Evolutionary conservation across 2,888 invertebrate species (phyloP), one percentile per base, ranked within the genome.

Genomic region (Drosophila demipolita): DNA sequence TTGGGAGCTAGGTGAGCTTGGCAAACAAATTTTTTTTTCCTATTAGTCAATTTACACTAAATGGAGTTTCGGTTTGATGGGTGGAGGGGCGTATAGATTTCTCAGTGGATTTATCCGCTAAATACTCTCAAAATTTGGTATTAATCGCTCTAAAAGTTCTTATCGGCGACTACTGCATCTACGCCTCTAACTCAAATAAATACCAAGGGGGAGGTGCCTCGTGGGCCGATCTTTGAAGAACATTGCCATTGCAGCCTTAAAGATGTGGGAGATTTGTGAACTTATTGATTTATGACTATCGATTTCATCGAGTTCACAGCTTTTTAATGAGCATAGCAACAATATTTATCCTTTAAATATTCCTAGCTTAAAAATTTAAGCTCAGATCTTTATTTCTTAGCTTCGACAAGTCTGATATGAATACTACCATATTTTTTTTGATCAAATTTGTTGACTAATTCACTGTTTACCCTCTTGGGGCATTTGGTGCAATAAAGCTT

Each of bases 401-500:
- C 15, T 45, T 45, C 20, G 12, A 15, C 12, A 15, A 20, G 12
- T 45, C 7, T 20, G 7, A 1, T 45, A 12, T 15, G n/a, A 15
- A 7, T n/a, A n/a, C 8, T 12, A 40, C 1, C 8, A 29, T n/a
- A 29, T 55, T 20, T 8, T 12, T 29, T 15, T 12, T 1, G 7
- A 38, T 12, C 17, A 15, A 36, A 36, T 36, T 36, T 26, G 52
- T 15, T 4, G 23, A 8, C 15, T 20, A 17, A 11, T 29, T 48
- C n/a, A 38, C n/a, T 42, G 52, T 20, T 42, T 15, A 29, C 23
- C 12, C 33, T 58, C 23, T 61, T 36, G 26, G 38, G 23, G 17
- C 52, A 23, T 62, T 54, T 54, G 49, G 36, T 33, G 58, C 53
- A 54, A 38, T 68, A 2, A 23, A 42, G 50, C 9, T 63, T 38